These are phyloP conservation scores for Hirtodrosophila trivittata DNA, from an alignment of 2,888 invertebrate species.

Conservation along the genomic window DNA sequence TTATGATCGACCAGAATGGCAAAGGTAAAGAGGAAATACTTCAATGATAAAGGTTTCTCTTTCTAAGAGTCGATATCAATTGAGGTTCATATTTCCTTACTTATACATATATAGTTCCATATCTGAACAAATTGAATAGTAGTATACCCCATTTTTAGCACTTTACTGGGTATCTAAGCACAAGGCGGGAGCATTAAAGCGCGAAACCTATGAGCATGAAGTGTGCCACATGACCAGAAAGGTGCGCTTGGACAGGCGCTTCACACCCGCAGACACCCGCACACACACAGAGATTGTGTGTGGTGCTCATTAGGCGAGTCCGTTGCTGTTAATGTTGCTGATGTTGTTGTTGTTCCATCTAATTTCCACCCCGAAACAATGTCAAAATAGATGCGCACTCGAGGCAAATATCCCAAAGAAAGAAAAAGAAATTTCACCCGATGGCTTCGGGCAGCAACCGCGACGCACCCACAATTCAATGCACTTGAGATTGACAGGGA, in stretches of 20 bases:
- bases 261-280: constrained; percentile 35
- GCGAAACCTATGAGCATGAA: constrained; percentile 62
- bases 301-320: constrained; percentile 66
- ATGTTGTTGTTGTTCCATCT: constrained; percentile 27
- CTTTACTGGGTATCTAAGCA: constrained; percentile 3
- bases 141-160: neutral
- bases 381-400: constrained; percentile 49
- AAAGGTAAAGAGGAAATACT: too few relatives aligned
- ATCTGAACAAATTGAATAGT: too few relatives aligned
- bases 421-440: constrained; percentile 36
- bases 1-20: too few relatives aligned
- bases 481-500: constrained; percentile 57
- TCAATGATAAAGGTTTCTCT: too few relatives aligned
- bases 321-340: constrained; percentile 14
- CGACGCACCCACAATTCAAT: constrained; percentile 45
- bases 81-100: too few relatives aligned
- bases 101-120: too few relatives aligned
- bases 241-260: constrained; percentile 38
- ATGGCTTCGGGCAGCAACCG: constrained; percentile 18
- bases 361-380: constrained; percentile 45
- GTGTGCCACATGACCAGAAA: constrained; percentile 49
- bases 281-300: constrained; percentile 57
- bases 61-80: too few relatives aligned
- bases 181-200: constrained; percentile 43
- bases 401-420: constrained; percentile 7